Evolutionary conservation across 2,113 vertebrate species (phyloP).

Genomic region (Malurus cyaneus): DNA sequence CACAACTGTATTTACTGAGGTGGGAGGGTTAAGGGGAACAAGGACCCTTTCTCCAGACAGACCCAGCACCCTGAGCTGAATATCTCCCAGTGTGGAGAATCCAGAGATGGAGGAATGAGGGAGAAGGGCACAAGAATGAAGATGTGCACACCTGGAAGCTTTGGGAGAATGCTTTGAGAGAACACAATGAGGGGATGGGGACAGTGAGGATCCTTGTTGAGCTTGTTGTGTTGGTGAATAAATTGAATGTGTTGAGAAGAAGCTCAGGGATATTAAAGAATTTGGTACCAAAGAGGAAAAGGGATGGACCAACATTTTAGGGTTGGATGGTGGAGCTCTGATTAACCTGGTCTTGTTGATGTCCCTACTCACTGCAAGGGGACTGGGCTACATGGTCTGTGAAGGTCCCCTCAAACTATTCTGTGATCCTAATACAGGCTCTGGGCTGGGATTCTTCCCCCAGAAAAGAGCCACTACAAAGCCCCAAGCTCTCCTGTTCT

Average conservation of each 20-base stretch:
- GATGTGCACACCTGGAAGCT: not conserved
- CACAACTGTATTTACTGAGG: rapidly evolving
- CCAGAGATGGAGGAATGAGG: not conserved
- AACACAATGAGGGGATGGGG: not conserved
- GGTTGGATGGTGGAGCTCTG: not conserved
- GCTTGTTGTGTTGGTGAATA: not conserved
- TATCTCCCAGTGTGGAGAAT: not conserved
- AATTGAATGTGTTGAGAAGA: not conserved
- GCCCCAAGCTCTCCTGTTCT: not conserved
- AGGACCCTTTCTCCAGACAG: not conserved
- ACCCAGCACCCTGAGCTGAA: not conserved
- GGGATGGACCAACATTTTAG: not conserved
- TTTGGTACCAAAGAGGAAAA: not conserved
- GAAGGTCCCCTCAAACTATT: not conserved
- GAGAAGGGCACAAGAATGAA: not conserved
- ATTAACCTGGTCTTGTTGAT: not conserved
- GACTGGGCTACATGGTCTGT: not conserved
- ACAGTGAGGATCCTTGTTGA: not conserved
- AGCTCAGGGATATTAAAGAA: not conserved
- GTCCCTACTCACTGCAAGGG: not conserved
- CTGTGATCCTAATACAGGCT: not conserved
- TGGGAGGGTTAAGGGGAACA: not conserved
- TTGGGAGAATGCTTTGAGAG: not conserved
- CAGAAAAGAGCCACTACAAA: not conserved
- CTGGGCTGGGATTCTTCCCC: not conserved